Conservation (phyloP, 2,113 vertebrate genomes). For the Halichoeres trimaculatus region DNA sequence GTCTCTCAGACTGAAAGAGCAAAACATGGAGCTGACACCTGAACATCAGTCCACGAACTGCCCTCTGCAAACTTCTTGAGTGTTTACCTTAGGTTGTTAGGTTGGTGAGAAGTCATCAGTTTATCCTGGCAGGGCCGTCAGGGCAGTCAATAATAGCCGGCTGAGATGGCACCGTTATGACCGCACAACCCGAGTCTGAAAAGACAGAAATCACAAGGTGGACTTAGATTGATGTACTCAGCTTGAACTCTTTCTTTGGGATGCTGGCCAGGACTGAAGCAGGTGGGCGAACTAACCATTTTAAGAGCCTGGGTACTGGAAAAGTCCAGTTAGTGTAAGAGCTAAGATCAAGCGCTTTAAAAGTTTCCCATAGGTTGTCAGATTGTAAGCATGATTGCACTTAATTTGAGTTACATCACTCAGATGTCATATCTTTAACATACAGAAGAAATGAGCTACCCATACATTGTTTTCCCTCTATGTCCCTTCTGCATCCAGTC, state of each 20-base stretch:
- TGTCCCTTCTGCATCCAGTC: background rate
- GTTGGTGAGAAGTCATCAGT: slow-evolving; percentile 71
- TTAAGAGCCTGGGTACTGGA: background rate
- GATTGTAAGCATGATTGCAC: no score
- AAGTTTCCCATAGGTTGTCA: no score
- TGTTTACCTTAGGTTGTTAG: slow-evolving; percentile 66
- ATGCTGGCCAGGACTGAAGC: background rate
- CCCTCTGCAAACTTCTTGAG: slow-evolving; percentile 64
- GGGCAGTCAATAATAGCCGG: slow-evolving; percentile 14
- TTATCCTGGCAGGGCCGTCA: slow-evolving; percentile 69
- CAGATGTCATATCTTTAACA: no score
- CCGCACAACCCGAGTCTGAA: background rate
- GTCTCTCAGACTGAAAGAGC: slow-evolving; percentile 5
- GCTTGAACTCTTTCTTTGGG: slow-evolving; percentile 4
- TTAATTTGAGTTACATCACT: no score
- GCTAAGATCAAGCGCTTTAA: background rate
- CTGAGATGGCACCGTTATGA: slow-evolving; percentile 44
- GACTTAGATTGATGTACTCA: background rate
- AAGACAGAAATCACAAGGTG: slow-evolving; percentile 7
- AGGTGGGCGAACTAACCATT: background rate
- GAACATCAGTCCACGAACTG: slow-evolving; percentile 60
- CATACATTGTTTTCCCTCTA: no score
- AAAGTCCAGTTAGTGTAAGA: background rate
- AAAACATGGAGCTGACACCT: slow-evolving; percentile 57
- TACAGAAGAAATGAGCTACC: no score